Conservation (phyloP, 2,113 vertebrate genomes). For the Parotia lawesii region DNA sequence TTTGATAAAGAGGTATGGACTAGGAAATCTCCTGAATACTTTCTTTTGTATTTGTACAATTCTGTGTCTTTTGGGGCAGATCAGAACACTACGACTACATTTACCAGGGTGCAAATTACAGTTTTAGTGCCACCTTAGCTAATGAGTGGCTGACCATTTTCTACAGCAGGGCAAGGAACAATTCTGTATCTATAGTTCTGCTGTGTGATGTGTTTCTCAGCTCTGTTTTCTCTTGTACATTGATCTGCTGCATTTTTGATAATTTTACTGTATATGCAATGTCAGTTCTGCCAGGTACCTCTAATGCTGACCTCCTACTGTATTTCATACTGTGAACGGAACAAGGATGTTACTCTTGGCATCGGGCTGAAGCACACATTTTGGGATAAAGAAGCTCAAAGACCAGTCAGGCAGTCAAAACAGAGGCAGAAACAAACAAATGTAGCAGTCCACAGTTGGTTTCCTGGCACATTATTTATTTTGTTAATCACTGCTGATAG, state of each 20-base stretch:
- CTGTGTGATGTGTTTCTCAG: fast-evolving
- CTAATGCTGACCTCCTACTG: background rate
- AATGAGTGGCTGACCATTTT: background rate
- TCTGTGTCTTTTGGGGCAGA: background rate
- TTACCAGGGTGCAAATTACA: background rate
- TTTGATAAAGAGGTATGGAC: background rate
- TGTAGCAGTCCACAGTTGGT: background rate
- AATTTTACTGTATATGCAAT: background rate
- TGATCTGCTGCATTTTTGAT: background rate
- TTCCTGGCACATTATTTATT: slow-evolving; percentile 40
- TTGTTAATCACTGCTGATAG: slow-evolving; percentile 40
- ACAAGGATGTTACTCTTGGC: slow-evolving; percentile 41
- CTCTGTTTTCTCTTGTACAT: background rate
- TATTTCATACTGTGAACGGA: background rate
- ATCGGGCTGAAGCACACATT: background rate
- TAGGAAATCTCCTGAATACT: background rate
- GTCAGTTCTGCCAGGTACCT: background rate
- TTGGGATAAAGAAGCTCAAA: background rate
- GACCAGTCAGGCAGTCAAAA: slow-evolving; percentile 1
- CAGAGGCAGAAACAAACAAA: slow-evolving; percentile 10
- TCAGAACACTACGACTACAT: background rate
- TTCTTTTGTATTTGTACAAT: background rate
- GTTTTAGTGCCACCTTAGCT: background rate
- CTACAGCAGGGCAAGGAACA: background rate
- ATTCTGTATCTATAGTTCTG: background rate